Evolutionary conservation across 2,888 invertebrate genomes (phyloP).

Genomic region (Phyllotreta striolata): DNA sequence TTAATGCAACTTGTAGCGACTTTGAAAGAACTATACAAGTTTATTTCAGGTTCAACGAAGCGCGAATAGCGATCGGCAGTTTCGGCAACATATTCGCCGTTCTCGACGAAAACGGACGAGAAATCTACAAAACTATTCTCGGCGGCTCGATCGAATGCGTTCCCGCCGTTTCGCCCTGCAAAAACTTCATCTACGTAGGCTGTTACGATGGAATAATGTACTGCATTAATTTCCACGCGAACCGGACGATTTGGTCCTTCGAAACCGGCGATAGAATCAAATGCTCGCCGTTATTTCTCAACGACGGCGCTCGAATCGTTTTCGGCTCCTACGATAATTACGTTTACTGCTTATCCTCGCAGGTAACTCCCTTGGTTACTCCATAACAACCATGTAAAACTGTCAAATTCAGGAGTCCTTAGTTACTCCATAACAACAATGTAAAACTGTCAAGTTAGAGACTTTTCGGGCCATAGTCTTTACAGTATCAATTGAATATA

Average conservation of each 20-base stretch:
- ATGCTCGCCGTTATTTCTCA: conserved; percentile 65
- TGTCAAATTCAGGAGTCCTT: too few relatives aligned
- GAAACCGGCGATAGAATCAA: conserved; percentile 72
- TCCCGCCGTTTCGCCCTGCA: conserved; percentile 59
- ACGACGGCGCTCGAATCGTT: conserved; percentile 61
- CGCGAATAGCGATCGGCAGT: conserved; percentile 66
- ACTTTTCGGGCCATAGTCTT: too few relatives aligned
- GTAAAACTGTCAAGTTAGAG: too few relatives aligned
- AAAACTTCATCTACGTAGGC: conserved; percentile 71
- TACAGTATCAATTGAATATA: too few relatives aligned
- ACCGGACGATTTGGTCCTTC: conserved; percentile 69
- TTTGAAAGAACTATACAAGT: not conserved
- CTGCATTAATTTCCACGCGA: conserved; percentile 66
- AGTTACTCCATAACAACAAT: too few relatives aligned
- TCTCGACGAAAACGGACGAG: conserved; percentile 65
- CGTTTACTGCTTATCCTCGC: conserved; percentile 65
- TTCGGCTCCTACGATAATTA: conserved; percentile 78
- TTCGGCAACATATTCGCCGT: conserved; percentile 78
- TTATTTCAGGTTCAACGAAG: conserved; percentile 10
- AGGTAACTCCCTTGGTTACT: too few relatives aligned
- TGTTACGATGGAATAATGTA: conserved; percentile 80
- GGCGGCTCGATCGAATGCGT: conserved; percentile 76
- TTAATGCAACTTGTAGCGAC: not conserved
- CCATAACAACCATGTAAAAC: too few relatives aligned
- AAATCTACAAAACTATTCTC: conserved; percentile 64